phyloP scores from a whole-genome alignment of 2,888 invertebrate genomes.

The Sinentomon sp. region DNA sequence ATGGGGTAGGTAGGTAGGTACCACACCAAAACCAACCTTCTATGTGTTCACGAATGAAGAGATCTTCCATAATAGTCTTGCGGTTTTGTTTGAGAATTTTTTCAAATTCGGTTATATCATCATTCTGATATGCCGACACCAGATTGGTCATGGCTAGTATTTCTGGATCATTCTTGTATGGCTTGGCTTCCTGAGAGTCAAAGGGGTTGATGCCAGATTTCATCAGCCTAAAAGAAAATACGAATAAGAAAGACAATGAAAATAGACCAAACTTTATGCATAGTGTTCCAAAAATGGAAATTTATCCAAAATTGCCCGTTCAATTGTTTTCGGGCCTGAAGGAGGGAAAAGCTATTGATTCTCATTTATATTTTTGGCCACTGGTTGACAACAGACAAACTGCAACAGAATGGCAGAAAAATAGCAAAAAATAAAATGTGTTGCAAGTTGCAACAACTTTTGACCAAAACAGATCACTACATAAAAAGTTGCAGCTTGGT shows the following conservation, averaged over 20 bases:
- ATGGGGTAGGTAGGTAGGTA: not conserved
- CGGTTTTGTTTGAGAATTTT: conserved; percentile 76
- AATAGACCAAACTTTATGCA: not conserved
- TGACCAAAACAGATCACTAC: no score
- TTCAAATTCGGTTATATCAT: conserved; percentile 95
- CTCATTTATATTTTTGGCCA: no score
- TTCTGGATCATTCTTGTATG: conserved; percentile 97
- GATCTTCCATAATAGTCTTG: conserved; percentile 95
- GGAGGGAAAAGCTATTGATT: no score
- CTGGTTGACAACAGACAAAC: no score
- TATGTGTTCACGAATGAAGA: conserved; percentile 94
- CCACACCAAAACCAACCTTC: conserved; percentile 33
- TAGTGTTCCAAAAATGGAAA: no score
- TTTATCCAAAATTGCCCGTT: no score
- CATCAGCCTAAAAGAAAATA: conserved; percentile 44
- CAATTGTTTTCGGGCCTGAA: no score
- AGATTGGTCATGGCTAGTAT: conserved; percentile 97
- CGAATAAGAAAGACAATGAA: not conserved
- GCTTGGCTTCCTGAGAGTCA: conserved; percentile 98
- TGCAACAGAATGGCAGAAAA: no score
- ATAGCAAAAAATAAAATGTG: no score
- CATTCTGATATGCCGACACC: conserved; percentile 79
- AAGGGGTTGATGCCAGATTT: conserved; percentile 98
- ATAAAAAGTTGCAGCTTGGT: no score
- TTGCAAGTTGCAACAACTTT: no score